These are phyloP conservation scores for Oedothorax gibbosus DNA, from an alignment of 1,140 invertebrate genomes.

Conservation along the genomic window DNA sequence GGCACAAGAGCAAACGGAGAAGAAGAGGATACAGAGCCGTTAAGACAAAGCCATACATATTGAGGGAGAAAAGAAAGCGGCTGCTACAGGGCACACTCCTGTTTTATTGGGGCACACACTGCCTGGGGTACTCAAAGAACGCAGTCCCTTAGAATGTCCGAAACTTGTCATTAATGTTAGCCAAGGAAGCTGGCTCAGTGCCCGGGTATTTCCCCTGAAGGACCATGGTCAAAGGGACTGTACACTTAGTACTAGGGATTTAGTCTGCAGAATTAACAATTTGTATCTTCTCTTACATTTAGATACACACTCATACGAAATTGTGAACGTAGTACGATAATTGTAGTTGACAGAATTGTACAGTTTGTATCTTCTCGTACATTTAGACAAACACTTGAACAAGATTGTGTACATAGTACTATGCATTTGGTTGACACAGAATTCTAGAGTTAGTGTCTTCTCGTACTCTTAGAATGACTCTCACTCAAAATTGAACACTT, in stretches of 20 bases:
- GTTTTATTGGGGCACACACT: slow-evolving; percentile 52
- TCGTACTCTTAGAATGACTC: no score
- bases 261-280: not conserved
- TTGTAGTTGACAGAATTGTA: no score
- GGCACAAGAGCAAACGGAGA: slow-evolving; percentile 26
- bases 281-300: no score
- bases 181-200: slow-evolving; percentile 49
- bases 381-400: no score
- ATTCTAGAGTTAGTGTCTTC: no score
- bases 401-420: no score
- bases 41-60: slow-evolving; percentile 47
- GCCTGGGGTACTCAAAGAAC: slow-evolving; percentile 25
- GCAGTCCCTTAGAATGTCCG: slow-evolving; percentile 27
- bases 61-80: slow-evolving; percentile 22
- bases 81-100: slow-evolving; percentile 37
- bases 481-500: no score
- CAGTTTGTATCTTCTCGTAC: no score
- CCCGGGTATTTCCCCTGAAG: slow-evolving; percentile 53
- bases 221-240: slow-evolving; percentile 2
- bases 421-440: no score
- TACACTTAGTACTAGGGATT: slow-evolving; percentile 11
- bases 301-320: not conserved
- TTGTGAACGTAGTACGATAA: no score
- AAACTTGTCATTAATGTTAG: slow-evolving; percentile 58
- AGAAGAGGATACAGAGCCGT: slow-evolving; percentile 34